These are phyloP conservation scores for Rhagophthalmus giganteus DNA, from an alignment of 2,888 invertebrate species.

Conservation along the genomic window DNA sequence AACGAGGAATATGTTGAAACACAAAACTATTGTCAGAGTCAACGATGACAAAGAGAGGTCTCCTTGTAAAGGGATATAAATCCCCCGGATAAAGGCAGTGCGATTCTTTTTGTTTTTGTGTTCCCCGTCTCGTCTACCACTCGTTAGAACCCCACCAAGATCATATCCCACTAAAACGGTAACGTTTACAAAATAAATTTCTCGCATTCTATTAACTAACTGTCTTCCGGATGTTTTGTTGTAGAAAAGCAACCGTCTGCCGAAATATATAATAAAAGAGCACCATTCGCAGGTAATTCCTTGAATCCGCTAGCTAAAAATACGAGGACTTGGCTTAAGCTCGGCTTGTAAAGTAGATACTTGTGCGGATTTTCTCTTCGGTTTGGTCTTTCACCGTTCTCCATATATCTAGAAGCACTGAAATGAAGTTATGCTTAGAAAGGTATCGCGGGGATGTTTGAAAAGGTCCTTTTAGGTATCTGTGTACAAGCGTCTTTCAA, in stretches of 20 bases:
- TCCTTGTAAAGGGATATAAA: conserved; percentile 87
- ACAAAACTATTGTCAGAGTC: conserved; percentile 95
- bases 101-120: conserved; percentile 65
- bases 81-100: conserved; percentile 92
- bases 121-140: conserved; percentile 76
- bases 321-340: conserved; percentile 89
- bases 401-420: conserved; percentile 55
- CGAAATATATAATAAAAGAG: conserved; percentile 88
- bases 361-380: conserved; percentile 94
- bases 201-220: conserved; percentile 59
- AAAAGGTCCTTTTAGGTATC: conserved; percentile 1
- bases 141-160: conserved; percentile 86
- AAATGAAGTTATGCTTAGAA: conserved; percentile 21
- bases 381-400: conserved; percentile 70
- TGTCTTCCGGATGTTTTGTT: conserved; percentile 85
- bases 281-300: conserved; percentile 89
- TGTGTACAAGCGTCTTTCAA: neutral
- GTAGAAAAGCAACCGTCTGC: conserved; percentile 87
- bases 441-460: neutral
- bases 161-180: conserved; percentile 78
- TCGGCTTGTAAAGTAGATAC: conserved; percentile 93
- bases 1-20: conserved; percentile 84
- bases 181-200: conserved; percentile 18
- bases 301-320: conserved; percentile 91
- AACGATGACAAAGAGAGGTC: conserved; percentile 90